Conservation (phyloP, 2,888 invertebrate genomes). For the Gryllus longicercus region DNA sequence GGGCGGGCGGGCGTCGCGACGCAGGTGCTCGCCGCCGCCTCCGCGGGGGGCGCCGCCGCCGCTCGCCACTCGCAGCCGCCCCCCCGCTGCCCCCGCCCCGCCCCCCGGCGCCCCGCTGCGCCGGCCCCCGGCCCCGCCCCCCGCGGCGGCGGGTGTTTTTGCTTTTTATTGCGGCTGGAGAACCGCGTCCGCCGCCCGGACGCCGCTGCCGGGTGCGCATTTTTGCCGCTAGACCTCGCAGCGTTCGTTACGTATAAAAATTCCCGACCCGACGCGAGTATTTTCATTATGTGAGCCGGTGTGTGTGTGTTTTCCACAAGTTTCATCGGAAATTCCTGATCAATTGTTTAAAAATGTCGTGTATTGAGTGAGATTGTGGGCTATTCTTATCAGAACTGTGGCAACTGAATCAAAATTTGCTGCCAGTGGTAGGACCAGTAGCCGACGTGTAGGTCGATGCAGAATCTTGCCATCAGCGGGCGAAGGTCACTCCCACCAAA, state of each 20-base stretch:
- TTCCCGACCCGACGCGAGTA: no score
- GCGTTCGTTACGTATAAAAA: background rate
- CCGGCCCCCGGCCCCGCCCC: background rate
- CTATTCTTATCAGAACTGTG: background rate
- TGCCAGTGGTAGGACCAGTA: background rate
- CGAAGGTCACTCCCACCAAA: no score
- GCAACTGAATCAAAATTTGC: background rate
- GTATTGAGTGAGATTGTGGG: background rate
- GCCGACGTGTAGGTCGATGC: background rate
- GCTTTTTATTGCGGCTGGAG: background rate
- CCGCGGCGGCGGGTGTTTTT: background rate
- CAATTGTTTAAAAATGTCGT: no score
- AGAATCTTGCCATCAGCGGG: no score
- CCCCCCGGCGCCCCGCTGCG: background rate
- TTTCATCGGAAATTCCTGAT: no score
- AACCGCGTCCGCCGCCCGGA: background rate
- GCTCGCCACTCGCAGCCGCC: background rate
- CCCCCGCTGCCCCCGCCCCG: background rate
- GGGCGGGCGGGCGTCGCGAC: no score
- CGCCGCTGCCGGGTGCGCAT: background rate
- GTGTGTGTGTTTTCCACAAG: no score
- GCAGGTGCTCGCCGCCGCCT: no score
- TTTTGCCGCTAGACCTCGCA: background rate
- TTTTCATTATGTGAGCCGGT: no score
- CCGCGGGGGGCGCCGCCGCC: no score